These are phyloP conservation scores for Blastobasis lacticolella DNA, from an alignment of 2,888 invertebrate species.

Conservation along the genomic window DNA sequence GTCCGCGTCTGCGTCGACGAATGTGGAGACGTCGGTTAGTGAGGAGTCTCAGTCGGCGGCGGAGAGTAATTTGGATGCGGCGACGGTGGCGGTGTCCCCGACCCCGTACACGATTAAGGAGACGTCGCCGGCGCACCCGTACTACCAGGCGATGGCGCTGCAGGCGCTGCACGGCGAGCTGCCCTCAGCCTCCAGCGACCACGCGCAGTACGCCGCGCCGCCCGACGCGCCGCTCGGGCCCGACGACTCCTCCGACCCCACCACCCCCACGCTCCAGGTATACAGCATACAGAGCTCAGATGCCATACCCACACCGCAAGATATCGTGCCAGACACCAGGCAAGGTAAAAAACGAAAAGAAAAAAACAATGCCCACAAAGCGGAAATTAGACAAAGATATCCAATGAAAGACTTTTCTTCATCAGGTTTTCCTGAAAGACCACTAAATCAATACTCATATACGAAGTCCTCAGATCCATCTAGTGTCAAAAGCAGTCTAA, in stretches of 20 bases:
- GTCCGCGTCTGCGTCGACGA: slow-evolving; percentile 26
- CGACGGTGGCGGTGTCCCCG: slow-evolving; percentile 30
- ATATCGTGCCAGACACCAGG: slow-evolving; percentile 4
- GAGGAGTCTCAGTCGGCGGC: slow-evolving; percentile 35
- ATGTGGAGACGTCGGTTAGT: slow-evolving; percentile 26
- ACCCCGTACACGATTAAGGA: slow-evolving; percentile 47
- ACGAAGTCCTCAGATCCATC: slow-evolving; percentile 22
- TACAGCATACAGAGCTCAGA: slow-evolving; percentile 7
- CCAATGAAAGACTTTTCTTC: slow-evolving; percentile 12
- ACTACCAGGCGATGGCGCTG: slow-evolving; percentile 51
- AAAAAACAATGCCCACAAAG: slow-evolving; percentile 2
- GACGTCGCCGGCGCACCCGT: slow-evolving; percentile 47
- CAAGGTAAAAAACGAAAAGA: slow-evolving; percentile 4
- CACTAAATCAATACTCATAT: slow-evolving; percentile 7
- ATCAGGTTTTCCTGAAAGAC: neutral
- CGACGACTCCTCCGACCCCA: slow-evolving; percentile 15
- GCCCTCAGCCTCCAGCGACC: slow-evolving; percentile 55
- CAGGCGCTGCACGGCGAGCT: slow-evolving; percentile 48
- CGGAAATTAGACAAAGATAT: slow-evolving; percentile 4
- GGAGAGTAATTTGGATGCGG: slow-evolving; percentile 36
- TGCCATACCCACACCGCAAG: slow-evolving; percentile 4
- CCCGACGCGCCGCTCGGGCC: slow-evolving; percentile 35
- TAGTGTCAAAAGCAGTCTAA: slow-evolving; percentile 37
- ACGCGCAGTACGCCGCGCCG: slow-evolving; percentile 51
- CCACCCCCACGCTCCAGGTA: slow-evolving; percentile 14